These are phyloP conservation scores for Nymphalis io DNA, from an alignment of 1,140 invertebrate genomes.

Conservation along the genomic window DNA sequence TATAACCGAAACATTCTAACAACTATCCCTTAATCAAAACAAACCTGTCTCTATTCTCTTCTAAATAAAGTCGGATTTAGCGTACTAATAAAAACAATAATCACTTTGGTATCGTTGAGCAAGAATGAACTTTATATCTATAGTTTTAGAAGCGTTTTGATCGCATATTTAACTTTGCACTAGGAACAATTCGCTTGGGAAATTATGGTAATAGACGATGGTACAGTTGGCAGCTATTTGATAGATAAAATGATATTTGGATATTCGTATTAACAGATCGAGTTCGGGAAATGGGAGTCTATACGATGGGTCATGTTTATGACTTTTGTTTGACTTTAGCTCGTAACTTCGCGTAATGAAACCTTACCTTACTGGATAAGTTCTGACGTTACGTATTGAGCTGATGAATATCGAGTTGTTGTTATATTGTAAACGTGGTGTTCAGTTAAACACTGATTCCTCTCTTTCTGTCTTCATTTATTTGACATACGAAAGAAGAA, in stretches of 20 bases:
- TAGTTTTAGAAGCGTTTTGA: not conserved
- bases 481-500: too few species aligned
- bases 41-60: constrained; percentile 8
- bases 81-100: not conserved
- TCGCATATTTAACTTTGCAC: not conserved
- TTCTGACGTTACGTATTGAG: too few species aligned
- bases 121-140: not conserved
- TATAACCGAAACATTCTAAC: constrained; percentile 21
- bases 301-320: constrained; percentile 1
- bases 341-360: not conserved
- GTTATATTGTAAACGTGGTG: too few species aligned
- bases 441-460: too few species aligned
- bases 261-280: constrained; percentile 43
- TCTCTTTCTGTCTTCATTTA: too few species aligned
- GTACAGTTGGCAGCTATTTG: constrained; percentile 45
- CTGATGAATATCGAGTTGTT: too few species aligned
- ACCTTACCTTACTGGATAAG: not conserved
- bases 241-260: constrained; percentile 47
- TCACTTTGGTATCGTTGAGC: not conserved
- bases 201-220: constrained; percentile 44
- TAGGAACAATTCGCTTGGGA: constrained; percentile 35
- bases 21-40: not conserved
- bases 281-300: constrained; percentile 27
- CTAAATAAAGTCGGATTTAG: not conserved
- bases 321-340: constrained; percentile 2